A percentile compares a stretch with the other conserved stretches of the same genome.
phyloP scores from a whole-genome alignment of 2,888 invertebrate species.

The Erebia epiphron region DNA sequence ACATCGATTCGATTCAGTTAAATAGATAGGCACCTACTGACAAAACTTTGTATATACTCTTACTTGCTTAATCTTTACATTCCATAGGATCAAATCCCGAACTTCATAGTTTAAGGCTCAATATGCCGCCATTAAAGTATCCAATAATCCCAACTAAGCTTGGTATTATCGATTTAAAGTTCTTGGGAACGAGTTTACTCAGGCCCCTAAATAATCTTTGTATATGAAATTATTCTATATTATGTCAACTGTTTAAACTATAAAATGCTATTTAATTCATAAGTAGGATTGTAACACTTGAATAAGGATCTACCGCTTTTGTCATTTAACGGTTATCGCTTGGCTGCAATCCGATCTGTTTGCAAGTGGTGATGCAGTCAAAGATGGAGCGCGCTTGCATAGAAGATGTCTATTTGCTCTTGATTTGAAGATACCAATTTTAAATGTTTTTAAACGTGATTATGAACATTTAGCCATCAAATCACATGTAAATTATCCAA shows the following conservation, averaged over 20 bases:
- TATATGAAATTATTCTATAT: conserved; percentile 3
- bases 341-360: no score
- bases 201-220: conserved; percentile 2
- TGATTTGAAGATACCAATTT: no score
- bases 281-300: neutral
- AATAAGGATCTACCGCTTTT: no score
- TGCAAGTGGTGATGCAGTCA: no score
- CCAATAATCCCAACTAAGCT: neutral
- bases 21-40: neutral
- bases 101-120: neutral
- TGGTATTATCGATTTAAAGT: conserved; percentile 5
- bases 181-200: neutral
- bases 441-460: no score
- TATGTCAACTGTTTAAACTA: conserved; percentile 7
- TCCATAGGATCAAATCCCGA: neutral
- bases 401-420: no score
- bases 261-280: neutral
- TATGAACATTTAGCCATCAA: no score
- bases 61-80: neutral
- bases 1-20: neutral
- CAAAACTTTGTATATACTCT: neutral
- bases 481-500: no score
- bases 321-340: no score
- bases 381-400: no score
- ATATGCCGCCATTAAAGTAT: conserved; percentile 5